Percentiles rank a stretch among this genome's conserved stretches.
Conservation (phyloP, 2,113 vertebrate genomes). For the Tonatia bakeri region DNA sequence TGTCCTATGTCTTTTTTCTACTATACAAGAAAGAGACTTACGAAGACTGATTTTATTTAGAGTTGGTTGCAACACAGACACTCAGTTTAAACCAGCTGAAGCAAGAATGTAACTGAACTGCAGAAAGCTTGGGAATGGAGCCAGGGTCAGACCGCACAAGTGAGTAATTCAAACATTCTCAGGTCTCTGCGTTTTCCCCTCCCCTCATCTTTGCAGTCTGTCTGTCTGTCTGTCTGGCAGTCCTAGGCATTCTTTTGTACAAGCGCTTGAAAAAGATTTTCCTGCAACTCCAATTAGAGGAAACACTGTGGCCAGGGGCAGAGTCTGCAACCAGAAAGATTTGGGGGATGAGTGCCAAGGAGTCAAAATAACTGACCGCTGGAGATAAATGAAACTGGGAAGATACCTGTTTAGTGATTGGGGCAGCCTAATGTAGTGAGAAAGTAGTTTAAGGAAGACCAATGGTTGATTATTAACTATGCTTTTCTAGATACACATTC, state of each 20-base stretch:
- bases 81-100: background rate
- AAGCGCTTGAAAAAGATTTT: background rate
- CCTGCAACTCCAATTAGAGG: background rate
- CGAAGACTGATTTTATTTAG: background rate
- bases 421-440: background rate
- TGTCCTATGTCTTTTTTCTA: background rate
- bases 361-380: background rate
- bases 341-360: too few species aligned
- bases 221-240: background rate
- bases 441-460: background rate
- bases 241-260: background rate
- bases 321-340: background rate
- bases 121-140: background rate
- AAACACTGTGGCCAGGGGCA: background rate
- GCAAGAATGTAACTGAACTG: background rate
- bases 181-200: background rate
- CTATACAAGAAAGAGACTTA: background rate
- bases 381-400: background rate
- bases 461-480: background rate
- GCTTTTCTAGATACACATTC: background rate
- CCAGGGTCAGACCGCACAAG: background rate
- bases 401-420: background rate
- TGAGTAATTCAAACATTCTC: background rate
- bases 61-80: background rate
- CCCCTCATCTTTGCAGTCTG: background rate